These are phyloP conservation scores for Sarcophaga peregrina DNA, from an alignment of 1,140 invertebrate genomes.

Conservation along the genomic window DNA sequence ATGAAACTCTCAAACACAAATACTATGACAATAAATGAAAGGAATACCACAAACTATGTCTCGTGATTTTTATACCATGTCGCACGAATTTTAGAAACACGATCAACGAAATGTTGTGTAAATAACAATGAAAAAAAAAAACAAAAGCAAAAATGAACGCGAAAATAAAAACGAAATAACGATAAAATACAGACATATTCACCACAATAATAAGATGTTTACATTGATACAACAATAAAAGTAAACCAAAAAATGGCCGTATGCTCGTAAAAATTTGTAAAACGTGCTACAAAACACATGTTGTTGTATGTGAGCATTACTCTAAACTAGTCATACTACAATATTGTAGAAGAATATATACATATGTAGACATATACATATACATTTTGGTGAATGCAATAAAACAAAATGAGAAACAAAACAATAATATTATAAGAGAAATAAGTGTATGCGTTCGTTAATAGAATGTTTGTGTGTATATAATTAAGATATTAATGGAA, in stretches of 20 bases:
- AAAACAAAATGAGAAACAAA: no score
- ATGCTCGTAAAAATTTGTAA: constrained; percentile 22
- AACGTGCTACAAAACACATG: constrained; percentile 33
- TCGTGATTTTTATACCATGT: constrained; percentile 8
- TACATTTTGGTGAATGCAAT: no score
- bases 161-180: neutral
- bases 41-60: neutral
- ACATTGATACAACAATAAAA: constrained; percentile 1
- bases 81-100: constrained; percentile 22
- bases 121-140: neutral
- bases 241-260: constrained; percentile 33
- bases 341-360: no score
- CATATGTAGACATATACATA: no score
- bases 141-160: no score
- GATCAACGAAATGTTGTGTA: neutral
- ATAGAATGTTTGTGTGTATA: no score
- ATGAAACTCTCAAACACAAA: neutral
- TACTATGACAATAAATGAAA: neutral
- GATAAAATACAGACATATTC: neutral
- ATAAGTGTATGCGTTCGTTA: no score
- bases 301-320: neutral
- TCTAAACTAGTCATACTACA: no score
- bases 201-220: constrained; percentile 18
- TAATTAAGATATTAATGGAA: neutral
- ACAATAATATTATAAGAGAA: no score